These are phyloP conservation scores for Tipula helvola DNA, from an alignment of 2,888 invertebrate genomes.

Conservation along the genomic window DNA sequence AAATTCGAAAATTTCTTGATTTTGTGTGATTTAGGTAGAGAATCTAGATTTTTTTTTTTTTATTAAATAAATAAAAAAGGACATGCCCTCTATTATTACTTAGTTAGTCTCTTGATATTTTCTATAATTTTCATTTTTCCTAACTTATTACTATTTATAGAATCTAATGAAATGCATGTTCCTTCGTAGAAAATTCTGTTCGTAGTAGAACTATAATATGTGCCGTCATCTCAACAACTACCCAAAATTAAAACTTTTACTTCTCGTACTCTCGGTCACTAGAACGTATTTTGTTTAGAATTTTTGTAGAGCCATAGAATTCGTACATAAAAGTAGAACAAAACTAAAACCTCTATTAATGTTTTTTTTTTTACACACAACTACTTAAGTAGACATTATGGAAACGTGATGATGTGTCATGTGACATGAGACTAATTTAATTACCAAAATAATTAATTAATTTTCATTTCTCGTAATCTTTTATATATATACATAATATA, in stretches of 20 bases:
- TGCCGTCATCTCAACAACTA: not conserved
- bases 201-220: not conserved
- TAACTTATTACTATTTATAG: not conserved
- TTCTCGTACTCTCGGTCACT: not conserved
- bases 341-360: not conserved
- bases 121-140: not conserved
- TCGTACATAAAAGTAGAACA: not conserved
- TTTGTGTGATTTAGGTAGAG: not conserved
- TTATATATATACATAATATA: not conserved
- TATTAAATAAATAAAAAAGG: not conserved
- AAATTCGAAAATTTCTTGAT: not conserved
- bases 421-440: conserved; percentile 4
- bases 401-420: not conserved
- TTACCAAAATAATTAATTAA: not conserved
- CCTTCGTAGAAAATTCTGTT: not conserved
- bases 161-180: not conserved
- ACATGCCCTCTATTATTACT: not conserved
- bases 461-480: conserved; percentile 4
- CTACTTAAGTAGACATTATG: not conserved
- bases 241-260: not conserved
- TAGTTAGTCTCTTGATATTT: not conserved
- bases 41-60: not conserved
- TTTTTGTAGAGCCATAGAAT: not conserved
- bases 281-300: not conserved
- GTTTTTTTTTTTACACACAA: not conserved